phyloP scores from a whole-genome alignment of 2,113 vertebrate genomes.

The Dryoscopus gambensis region DNA sequence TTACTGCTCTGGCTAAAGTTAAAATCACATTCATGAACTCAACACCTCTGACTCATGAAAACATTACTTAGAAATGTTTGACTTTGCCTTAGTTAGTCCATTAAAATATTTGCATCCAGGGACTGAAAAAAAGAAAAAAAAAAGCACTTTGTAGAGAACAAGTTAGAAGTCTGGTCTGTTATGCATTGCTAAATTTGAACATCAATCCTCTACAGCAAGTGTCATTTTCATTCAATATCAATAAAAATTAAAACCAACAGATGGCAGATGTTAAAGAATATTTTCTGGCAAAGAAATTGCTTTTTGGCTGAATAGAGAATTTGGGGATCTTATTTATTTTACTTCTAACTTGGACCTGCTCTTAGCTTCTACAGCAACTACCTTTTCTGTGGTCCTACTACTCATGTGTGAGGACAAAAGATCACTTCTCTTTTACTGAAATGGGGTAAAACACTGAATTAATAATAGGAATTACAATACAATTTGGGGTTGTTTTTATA shows the following conservation, averaged over 20 bases:
- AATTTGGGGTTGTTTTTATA: not conserved
- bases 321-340: not conserved
- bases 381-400: not conserved
- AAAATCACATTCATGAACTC: conserved; percentile 11
- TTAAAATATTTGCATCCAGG: not conserved
- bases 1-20: not conserved
- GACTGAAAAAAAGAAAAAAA: not conserved
- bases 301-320: not conserved
- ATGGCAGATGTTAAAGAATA: conserved; percentile 5
- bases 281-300: not conserved
- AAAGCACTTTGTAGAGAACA: not conserved
- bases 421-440: not conserved
- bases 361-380: not conserved
- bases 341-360: not conserved
- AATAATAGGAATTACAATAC: not conserved
- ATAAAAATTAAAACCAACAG: conserved; percentile 26
- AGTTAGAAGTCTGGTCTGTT: not conserved
- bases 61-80: not conserved
- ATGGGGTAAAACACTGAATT: not conserved
- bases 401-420: not conserved
- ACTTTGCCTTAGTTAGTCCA: not conserved
- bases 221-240: not conserved
- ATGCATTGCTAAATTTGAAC: not conserved
- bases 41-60: not conserved
- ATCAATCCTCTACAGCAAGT: not conserved